phyloP scores from a whole-genome alignment of 2,888 invertebrate genomes.

The Chloroclysta siterata region DNA sequence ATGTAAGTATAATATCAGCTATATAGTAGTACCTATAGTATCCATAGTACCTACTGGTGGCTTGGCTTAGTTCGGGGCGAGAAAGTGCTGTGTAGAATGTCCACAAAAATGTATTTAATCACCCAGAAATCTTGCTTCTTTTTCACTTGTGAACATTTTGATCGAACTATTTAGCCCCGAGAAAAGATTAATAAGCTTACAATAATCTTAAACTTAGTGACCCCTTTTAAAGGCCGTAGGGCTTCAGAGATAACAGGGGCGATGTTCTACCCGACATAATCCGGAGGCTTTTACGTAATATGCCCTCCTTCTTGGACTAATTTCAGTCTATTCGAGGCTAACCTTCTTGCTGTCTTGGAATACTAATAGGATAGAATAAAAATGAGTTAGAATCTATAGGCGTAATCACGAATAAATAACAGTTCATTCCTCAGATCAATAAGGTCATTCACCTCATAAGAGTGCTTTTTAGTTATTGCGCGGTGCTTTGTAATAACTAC shows the following conservation, averaged over 20 bases:
- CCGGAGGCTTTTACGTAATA: constrained; percentile 37
- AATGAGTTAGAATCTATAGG: constrained; percentile 4
- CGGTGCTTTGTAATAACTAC: no score
- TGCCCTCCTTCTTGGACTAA: constrained; percentile 39
- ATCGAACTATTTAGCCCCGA: background rate
- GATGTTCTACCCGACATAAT: constrained; percentile 38
- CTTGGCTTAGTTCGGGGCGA: no score
- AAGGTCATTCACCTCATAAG: background rate
- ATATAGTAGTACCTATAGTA: no score
- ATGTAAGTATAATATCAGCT: no score
- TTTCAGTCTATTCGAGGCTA: constrained; percentile 40
- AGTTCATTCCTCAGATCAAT: background rate
- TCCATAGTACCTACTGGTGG: no score
- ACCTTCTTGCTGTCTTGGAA: constrained; percentile 46
- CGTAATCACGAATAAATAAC: background rate
- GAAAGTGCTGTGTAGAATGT: no score
- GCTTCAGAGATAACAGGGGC: constrained; percentile 38
- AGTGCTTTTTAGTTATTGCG: no score
- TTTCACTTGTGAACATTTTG: no score
- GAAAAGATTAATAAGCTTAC: constrained; percentile 35
- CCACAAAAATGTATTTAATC: no score
- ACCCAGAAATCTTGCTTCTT: no score
- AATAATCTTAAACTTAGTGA: constrained; percentile 38
- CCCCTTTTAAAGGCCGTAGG: constrained; percentile 36
- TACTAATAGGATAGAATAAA: constrained; percentile 28